phyloP scores from a whole-genome alignment of 2,113 vertebrate genomes.

The Carettochelys insculpta region DNA sequence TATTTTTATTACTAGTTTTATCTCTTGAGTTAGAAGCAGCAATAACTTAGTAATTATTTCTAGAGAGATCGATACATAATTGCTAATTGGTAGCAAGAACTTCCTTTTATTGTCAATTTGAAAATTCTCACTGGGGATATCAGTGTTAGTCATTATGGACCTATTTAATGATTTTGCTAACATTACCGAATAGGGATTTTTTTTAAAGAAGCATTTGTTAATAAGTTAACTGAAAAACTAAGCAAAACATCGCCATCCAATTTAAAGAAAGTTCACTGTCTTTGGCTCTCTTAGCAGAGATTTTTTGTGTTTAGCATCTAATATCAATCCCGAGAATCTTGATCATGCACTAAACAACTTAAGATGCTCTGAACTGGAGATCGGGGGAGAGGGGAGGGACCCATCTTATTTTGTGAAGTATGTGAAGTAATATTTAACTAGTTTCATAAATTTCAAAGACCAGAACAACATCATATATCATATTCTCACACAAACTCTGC shows the following conservation, averaged over 20 bases:
- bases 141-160: neutral
- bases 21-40: neutral
- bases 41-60: neutral
- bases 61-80: neutral
- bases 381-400: neutral
- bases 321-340: neutral
- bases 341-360: neutral
- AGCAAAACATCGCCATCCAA: neutral
- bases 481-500: neutral
- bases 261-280: neutral
- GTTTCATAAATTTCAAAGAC: neutral
- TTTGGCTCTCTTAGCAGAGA: neutral
- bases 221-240: neutral
- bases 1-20: neutral
- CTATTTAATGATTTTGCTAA: neutral
- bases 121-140: neutral
- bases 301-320: neutral
- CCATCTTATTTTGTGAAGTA: neutral
- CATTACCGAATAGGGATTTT: neutral
- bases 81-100: conserved; percentile 5
- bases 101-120: neutral
- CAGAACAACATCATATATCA: neutral
- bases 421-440: neutral
- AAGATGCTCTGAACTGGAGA: neutral
- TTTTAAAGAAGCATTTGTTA: neutral